Evolutionary conservation across 37 sponge, comb jelly and placozoan genomes (phyloP).

Genomic region (Spongia lamella): DNA sequence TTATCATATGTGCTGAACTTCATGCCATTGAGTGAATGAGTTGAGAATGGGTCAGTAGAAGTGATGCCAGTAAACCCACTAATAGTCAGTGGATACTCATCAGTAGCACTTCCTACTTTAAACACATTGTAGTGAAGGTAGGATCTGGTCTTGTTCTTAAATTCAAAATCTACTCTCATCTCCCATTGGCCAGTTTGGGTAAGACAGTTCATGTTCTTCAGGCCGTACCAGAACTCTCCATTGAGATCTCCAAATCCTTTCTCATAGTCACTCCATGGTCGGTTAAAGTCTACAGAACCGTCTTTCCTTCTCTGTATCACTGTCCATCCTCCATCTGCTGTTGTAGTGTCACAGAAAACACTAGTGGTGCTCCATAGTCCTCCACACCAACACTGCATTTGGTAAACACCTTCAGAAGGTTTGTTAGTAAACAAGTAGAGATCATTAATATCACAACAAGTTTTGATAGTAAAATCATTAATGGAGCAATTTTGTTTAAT

Average conservation of each 20-base stretch:
- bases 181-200: background rate
- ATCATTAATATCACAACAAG: too few relatives aligned
- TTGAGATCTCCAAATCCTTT: constrained; percentile 31
- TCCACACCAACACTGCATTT: too few relatives aligned
- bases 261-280: constrained; percentile 18
- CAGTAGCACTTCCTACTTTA: background rate
- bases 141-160: background rate
- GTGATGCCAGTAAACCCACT: too few relatives aligned
- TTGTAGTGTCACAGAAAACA: constrained; percentile 18
- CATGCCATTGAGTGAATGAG: too few relatives aligned
- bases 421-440: too few relatives aligned
- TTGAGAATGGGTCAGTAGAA: too few relatives aligned
- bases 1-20: constrained; percentile 17
- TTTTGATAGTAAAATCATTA: too few relatives aligned
- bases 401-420: too few relatives aligned
- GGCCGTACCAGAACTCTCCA: constrained; percentile 39
- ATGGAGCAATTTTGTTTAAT: too few relatives aligned
- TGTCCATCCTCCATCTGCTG: constrained; percentile 7
- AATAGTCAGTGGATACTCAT: too few relatives aligned
- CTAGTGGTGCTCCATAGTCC: background rate
- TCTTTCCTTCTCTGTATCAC: constrained; percentile 38
- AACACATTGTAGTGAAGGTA: background rate
- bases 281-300: constrained; percentile 33
- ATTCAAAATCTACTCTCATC: background rate
- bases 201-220: constrained; percentile 15